Base-by-base conservation (phyloP, 1,140 invertebrate species). In the Polyergus mexicanus region DNA sequence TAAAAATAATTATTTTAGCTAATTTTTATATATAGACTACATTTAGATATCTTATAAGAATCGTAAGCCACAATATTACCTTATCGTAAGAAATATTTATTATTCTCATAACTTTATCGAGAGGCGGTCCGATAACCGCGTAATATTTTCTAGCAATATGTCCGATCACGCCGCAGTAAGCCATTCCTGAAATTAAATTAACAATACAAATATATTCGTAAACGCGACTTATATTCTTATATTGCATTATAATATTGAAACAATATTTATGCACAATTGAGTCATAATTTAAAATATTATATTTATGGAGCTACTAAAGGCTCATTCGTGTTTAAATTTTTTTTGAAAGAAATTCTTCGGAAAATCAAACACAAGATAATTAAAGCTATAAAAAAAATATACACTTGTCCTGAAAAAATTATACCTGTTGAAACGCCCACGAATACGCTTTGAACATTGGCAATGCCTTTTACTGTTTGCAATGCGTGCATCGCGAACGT, bases 81-180 rank as follows among this genome's bases (percentile, higher is more conserved):
- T 88, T 92, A 19, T 92, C 25, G 19, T 8, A 78, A 0, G 90
- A 89, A 56, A 78, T 51, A 2, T 25, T 0, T 65, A 88, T 89
- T 8, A 93, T 78, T 6, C 47, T 71, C 4, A 19, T 66, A 2
- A 91, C 88, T 38, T 96, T 97, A 86, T 97, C 96, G 0, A 97
- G 96, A 41, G 96, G 95, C 1, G 95, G 93, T 44, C 97, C 97
- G 28, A 97, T 96, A 0, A 97, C 96, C 54, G 96, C 96, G 84
- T 97, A 97, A 93, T 97, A 96, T 88, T 96, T 95, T 78, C 97
- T 93, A 32, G 96, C 91, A 2, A 94, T 92, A 93, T 97, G 96
- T 0, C 97, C 97, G 58, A 97, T 95, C 1, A 97, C 96, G 4
- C 97, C 97, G 90, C 97, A 97, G 88, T 97, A 97, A 0, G 96